These are phyloP conservation scores for Adoxophyes honmai DNA, from an alignment of 1,140 invertebrate species.

Conservation along the genomic window DNA sequence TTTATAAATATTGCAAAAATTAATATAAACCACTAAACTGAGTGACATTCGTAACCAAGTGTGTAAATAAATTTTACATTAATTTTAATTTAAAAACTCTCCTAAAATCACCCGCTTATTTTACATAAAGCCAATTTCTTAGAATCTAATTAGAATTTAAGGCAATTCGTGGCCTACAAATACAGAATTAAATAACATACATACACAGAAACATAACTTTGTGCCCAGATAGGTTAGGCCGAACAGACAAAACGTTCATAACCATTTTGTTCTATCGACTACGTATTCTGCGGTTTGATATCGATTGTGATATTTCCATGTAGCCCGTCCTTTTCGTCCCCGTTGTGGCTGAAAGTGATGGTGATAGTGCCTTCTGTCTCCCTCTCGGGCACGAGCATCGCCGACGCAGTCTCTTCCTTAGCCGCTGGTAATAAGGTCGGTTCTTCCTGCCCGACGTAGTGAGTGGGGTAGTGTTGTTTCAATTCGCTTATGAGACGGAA, in stretches of 20 bases:
- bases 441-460: slow-evolving; percentile 45
- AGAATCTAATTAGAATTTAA: slow-evolving; percentile 4
- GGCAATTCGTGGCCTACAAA: neutral
- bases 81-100: too few relatives aligned
- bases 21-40: too few relatives aligned
- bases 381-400: neutral
- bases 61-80: neutral
- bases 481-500: slow-evolving; percentile 65
- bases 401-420: neutral
- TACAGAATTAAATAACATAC: neutral
- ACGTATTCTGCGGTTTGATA: slow-evolving; percentile 36
- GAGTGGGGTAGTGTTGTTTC: slow-evolving; percentile 65
- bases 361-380: slow-evolving; percentile 38
- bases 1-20: too few relatives aligned
- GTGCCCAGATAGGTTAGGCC: too few relatives aligned
- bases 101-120: neutral
- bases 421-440: neutral
- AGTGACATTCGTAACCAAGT: too few relatives aligned
- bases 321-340: slow-evolving; percentile 35
- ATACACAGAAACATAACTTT: neutral
- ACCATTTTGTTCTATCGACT: too few relatives aligned
- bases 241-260: too few relatives aligned
- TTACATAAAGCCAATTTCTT: slow-evolving; percentile 4
- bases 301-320: slow-evolving; percentile 53
- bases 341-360: slow-evolving; percentile 46